Conservation (phyloP, 2,797 vertebrate genomes). For the Leucoraja ocellata region DNA sequence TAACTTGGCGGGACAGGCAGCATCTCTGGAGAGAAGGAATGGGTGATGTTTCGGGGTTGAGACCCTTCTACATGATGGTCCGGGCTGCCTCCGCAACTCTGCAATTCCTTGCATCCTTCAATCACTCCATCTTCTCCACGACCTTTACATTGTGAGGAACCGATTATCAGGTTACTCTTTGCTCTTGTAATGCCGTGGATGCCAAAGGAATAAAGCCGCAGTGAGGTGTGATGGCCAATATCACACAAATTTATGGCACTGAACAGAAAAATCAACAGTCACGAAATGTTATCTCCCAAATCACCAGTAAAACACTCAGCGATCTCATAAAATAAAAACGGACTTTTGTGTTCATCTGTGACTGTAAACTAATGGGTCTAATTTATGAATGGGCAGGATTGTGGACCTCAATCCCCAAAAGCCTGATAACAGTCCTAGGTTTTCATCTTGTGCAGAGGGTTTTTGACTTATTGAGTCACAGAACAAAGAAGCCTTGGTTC, state of each 20-base stretch:
- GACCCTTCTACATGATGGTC: no score
- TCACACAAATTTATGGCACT: neutral
- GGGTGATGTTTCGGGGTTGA: no score
- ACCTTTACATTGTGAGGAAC: neutral
- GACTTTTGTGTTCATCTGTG: neutral
- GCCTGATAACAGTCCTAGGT: neutral
- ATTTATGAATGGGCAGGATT: conserved; percentile 20
- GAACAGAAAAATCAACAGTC: neutral
- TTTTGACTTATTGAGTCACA: neutral
- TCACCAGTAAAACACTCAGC: neutral
- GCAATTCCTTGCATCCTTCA: no score
- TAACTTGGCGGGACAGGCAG: no score
- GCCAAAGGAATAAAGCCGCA: neutral
- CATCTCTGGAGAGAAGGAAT: no score
- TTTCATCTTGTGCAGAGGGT: neutral
- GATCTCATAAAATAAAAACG: neutral
- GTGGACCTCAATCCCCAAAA: neutral
- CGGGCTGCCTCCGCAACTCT: no score
- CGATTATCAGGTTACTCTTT: neutral
- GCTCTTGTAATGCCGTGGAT: neutral
- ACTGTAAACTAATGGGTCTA: neutral
- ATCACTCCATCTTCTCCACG: no score
- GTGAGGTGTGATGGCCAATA: neutral
- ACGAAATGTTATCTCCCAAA: neutral
- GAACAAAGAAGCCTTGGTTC: neutral